These are phyloP conservation scores for Phylloscopus trochiloides DNA, from an alignment of 2,113 vertebrate genomes.

Conservation along the genomic window DNA sequence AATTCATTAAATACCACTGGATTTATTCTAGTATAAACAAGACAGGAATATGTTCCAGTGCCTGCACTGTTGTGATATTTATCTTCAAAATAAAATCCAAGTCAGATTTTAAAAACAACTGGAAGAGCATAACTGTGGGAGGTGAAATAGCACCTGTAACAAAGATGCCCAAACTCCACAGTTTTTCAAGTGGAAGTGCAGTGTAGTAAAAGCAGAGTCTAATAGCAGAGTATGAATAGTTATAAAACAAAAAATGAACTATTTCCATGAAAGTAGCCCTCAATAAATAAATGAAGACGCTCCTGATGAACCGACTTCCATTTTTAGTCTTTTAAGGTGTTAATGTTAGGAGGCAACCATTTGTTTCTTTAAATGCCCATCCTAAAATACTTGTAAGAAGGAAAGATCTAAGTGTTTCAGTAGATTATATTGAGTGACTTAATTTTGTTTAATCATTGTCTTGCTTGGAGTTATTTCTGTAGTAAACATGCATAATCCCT, in stretches of 20 bases:
- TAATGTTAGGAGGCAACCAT: not conserved
- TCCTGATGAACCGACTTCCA: not conserved
- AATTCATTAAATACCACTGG: not conserved
- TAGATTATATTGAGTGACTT: slow-evolving; percentile 3
- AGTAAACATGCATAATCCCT: slow-evolving; percentile 3
- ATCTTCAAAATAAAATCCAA: slow-evolving; percentile 32
- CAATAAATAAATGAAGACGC: not conserved
- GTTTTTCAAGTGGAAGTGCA: not conserved
- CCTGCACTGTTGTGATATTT: not conserved
- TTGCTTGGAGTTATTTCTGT: slow-evolving; percentile 12
- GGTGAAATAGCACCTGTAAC: not conserved
- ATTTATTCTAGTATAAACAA: slow-evolving; percentile 25
- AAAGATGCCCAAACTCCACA: not conserved
- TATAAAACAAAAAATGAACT: not conserved
- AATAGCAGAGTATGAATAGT: not conserved
- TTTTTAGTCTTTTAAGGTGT: not conserved
- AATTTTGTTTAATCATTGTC: not conserved
- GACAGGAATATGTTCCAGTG: not conserved
- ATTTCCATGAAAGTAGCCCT: not conserved
- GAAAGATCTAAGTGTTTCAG: not conserved
- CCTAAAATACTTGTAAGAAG: not conserved
- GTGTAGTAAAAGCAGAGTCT: not conserved
- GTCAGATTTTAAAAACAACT: not conserved
- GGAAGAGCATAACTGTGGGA: not conserved
- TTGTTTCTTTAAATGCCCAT: not conserved